Evolutionary conservation across 1,140 invertebrate genomes (phyloP).

Genomic region (Tribolium castaneum): DNA sequence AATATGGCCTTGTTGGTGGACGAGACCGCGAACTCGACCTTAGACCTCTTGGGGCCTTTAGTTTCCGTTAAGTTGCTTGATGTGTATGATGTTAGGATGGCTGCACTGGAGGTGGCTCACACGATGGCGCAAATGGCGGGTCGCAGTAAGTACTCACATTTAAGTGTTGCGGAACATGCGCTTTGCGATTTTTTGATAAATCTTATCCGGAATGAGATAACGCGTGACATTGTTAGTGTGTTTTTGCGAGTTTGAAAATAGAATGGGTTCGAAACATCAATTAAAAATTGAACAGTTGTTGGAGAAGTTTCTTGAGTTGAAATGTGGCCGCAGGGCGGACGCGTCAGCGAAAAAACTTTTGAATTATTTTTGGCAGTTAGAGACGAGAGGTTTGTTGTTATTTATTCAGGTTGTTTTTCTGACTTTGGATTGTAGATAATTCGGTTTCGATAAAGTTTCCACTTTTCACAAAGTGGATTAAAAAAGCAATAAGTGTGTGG

Average conservation of each 20-base stretch:
- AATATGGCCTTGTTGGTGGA: neutral
- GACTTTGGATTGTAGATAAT: conserved; percentile 2
- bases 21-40: neutral
- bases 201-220: neutral
- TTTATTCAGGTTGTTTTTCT: neutral
- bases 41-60: neutral
- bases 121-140: neutral
- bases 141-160: neutral
- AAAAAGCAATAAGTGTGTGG: conserved; percentile 50
- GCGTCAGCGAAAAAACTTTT: neutral
- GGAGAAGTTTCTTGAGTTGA: neutral
- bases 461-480: conserved; percentile 52
- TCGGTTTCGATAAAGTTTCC: conserved; percentile 30
- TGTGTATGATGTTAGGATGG: neutral
- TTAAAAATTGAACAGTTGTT: neutral
- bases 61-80: neutral
- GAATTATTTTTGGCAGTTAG: neutral
- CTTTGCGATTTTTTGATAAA: neutral
- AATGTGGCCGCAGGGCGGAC: neutral
- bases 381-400: neutral
- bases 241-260: neutral
- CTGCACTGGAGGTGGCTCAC: neutral
- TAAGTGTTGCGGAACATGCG: neutral
- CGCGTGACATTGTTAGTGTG: neutral
- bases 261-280: neutral